Evolutionary conservation across 2,797 vertebrate species (phyloP), one percentile per base, ranked within the genome.

Genomic region (Mus spretus): DNA sequence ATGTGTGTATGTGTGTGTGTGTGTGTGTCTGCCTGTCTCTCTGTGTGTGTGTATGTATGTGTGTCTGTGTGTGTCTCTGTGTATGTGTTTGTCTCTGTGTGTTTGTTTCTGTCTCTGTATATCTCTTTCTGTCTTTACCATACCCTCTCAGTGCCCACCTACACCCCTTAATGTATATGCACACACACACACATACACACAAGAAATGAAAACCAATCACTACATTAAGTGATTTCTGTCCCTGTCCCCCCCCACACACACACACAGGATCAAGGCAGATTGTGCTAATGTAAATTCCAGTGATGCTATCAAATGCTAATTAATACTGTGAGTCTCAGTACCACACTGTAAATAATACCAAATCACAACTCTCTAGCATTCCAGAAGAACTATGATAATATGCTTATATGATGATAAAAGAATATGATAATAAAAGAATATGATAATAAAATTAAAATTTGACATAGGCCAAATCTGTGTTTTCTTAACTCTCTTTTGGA

Each of bases 151-250:
- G n/a, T 9, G 70, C 6, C 22, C 61, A 65, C 61, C 11, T 11
- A 65, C 1, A 65, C 26, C 61, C 11, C 3, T 28, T 63, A 63
- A 61, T 8, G 61, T 34, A 47, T 6, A 24, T 1, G 47, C 6
- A 63, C 34, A 57, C 4, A 81, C 70, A 74, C 31, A 15, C 17
- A 34, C 13, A 55, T 10, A 65, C n/a, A 75, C 11, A 75, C 26
- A 70, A 0, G n/a, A 65, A 83, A 61, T 75, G 40, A 90, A 92
- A 91, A 81, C 59, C 44, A 80, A n/a, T 31, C 31, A 37, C 78
- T 93, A 61, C 50, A 91, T 85, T 91, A 93, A 91, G 50, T 86
- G 15, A 2, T 3, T 84, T 96, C 92, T 83, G 37, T 13, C 12
- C 3, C 53, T n/a, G n/a, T n/a, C 50, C 9, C 53, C 14, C 53